A percentile compares a stretch with the other conserved stretches of the same genome.
phyloP scores from a whole-genome alignment of 2,888 invertebrate species.

The Microplitis manilae region DNA sequence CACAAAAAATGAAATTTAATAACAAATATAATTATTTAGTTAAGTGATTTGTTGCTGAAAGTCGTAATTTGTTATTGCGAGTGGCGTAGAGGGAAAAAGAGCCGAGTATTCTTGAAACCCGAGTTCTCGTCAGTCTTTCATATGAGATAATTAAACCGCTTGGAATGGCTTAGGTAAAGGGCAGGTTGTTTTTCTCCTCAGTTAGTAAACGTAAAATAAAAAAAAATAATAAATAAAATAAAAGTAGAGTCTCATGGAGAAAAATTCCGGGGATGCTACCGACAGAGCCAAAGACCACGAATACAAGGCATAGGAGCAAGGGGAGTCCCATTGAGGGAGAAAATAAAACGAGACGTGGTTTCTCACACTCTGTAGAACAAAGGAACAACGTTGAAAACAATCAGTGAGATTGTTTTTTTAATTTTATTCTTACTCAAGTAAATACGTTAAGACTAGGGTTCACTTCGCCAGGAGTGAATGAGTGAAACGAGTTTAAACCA shows the following conservation, averaged over 20 bases:
- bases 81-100: background rate
- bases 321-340: slow-evolving; percentile 28
- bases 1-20: background rate
- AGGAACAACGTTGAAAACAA: slow-evolving; percentile 36
- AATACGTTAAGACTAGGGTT: background rate
- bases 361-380: slow-evolving; percentile 45
- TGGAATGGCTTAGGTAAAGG: slow-evolving; percentile 51
- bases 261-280: slow-evolving; percentile 51
- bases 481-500: slow-evolving; percentile 2
- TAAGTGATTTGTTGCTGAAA: background rate
- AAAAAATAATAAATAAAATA: too few species aligned
- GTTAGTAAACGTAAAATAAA: slow-evolving; percentile 40
- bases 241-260: slow-evolving; percentile 49
- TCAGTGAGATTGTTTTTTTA: slow-evolving; percentile 38
- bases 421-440: background rate
- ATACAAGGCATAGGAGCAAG: slow-evolving; percentile 14
- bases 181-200: slow-evolving; percentile 39
- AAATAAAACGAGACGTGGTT: slow-evolving; percentile 38
- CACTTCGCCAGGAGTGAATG: background rate
- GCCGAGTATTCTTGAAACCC: slow-evolving; percentile 3
- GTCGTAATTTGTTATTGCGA: background rate
- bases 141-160: slow-evolving; percentile 55
- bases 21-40: background rate
- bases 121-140: slow-evolving; percentile 47
- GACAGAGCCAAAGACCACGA: slow-evolving; percentile 25